Conservation (phyloP, 2,113 vertebrate genomes). For the Bucco capensis region DNA sequence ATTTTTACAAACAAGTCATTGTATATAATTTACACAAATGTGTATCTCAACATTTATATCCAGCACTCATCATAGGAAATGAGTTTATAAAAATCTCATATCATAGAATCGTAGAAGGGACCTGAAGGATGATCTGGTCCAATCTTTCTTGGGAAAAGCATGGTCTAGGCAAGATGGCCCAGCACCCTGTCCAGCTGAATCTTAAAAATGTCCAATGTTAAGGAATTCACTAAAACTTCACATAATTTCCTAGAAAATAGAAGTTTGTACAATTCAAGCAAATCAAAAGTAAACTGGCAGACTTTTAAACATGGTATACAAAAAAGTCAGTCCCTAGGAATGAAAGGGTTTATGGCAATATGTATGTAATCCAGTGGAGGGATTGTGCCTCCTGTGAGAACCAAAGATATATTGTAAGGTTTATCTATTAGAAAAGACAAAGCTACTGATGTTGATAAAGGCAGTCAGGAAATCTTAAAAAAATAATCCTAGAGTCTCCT, state of each 20-base stretch:
- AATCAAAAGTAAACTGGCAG: not conserved
- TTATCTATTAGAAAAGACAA: not conserved
- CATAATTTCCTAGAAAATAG: not conserved
- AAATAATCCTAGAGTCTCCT: not conserved
- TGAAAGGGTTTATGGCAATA: not conserved
- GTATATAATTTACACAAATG: not conserved
- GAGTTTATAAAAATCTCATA: not conserved
- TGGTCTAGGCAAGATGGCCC: too few relatives aligned
- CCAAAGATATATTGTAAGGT: not conserved
- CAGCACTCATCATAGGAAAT: not conserved
- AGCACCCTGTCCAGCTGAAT: too few relatives aligned
- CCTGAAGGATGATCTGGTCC: too few relatives aligned
- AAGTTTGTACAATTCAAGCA: not conserved
- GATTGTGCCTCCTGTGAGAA: not conserved
- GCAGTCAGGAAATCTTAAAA: not conserved
- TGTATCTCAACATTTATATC: not conserved
- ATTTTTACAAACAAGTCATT: not conserved
- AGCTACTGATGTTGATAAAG: not conserved
- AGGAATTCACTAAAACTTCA: too few relatives aligned
- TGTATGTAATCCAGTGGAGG: not conserved
- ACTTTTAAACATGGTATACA: not conserved
- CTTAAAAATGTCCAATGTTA: too few relatives aligned
- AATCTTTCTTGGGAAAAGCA: too few relatives aligned
- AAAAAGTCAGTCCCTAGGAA: not conserved
- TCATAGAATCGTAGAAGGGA: too few relatives aligned